phyloP scores from a whole-genome alignment of 2,113 vertebrate species.

The Passer montanus region DNA sequence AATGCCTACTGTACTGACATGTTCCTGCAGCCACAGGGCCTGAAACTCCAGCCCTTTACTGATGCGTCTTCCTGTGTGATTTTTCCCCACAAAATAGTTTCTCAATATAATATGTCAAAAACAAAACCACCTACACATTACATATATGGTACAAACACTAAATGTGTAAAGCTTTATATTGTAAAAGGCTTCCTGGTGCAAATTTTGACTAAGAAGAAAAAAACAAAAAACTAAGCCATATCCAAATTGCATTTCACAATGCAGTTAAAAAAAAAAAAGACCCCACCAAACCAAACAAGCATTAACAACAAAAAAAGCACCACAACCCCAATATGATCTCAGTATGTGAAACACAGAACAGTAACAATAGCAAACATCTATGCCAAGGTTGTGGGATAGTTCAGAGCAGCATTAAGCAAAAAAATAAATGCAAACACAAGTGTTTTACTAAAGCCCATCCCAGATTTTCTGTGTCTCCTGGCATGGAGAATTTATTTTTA shows the following conservation, averaged over 20 bases:
- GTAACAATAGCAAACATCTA: neutral
- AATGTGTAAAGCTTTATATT: neutral
- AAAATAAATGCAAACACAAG: neutral
- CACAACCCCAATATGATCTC: neutral
- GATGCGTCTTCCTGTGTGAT: accelerated
- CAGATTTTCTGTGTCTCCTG: neutral
- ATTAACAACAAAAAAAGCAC: neutral
- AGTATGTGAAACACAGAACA: neutral
- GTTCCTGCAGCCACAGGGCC: neutral
- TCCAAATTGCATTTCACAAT: neutral
- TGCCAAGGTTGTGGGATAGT: neutral
- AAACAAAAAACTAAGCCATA: neutral
- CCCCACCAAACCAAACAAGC: neutral
- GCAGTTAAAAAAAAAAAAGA: neutral
- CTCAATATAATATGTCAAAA: neutral
- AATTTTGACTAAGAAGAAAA: neutral
- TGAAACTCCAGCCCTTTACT: neutral
- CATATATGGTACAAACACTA: neutral
- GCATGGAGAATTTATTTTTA: neutral
- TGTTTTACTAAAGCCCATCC: neutral
- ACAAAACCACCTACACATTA: neutral
- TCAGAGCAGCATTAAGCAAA: neutral
- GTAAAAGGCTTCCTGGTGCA: neutral
- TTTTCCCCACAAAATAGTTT: neutral
- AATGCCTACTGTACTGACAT: neutral